Evolutionary conservation across 2,113 vertebrate genomes (phyloP).

Genomic region (Bothrops jararaca): DNA sequence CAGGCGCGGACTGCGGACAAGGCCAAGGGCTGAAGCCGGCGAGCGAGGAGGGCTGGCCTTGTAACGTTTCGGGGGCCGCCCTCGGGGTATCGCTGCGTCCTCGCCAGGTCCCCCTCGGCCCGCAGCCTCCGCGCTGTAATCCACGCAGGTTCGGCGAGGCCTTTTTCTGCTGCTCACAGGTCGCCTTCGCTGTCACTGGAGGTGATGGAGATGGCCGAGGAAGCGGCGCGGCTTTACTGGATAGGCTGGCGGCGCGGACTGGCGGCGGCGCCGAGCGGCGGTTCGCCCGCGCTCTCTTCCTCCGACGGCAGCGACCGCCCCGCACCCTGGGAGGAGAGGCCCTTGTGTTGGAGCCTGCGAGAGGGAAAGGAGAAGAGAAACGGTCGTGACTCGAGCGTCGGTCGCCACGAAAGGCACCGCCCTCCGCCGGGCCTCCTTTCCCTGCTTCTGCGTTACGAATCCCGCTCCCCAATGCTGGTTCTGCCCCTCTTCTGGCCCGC

Average conservation of each 20-base stretch:
- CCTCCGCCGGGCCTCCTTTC: neutral
- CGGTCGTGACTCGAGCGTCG: slow-evolving; percentile 33
- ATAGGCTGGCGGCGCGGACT: slow-evolving; percentile 93
- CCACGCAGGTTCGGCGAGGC: neutral
- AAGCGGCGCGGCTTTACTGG: slow-evolving; percentile 95
- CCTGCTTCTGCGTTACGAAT: neutral
- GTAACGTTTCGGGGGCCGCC: slow-evolving; percentile 67
- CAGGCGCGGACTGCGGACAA: neutral
- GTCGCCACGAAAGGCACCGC: neutral
- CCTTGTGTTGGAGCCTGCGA: slow-evolving; percentile 93
- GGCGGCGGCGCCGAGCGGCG: slow-evolving; percentile 80
- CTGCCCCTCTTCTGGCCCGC: neutral
- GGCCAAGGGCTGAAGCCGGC: slow-evolving; percentile 41
- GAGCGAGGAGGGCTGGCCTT: slow-evolving; percentile 58
- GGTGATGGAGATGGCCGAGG: slow-evolving; percentile 98
- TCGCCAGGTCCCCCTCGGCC: neutral
- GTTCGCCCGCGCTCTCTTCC: slow-evolving; percentile 85
- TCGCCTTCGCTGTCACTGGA: slow-evolving; percentile 99
- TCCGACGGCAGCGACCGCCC: slow-evolving; percentile 83
- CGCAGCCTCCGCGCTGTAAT: too few species aligned
- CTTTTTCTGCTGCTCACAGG: slow-evolving; percentile 76
- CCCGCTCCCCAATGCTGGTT: neutral
- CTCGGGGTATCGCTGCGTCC: slow-evolving; percentile 33
- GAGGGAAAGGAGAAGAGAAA: slow-evolving; percentile 16
- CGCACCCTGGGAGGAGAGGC: slow-evolving; percentile 87